Evolutionary conservation across 1,140 invertebrate genomes (phyloP).

Genomic region (Aporrectodea caliginosa): DNA sequence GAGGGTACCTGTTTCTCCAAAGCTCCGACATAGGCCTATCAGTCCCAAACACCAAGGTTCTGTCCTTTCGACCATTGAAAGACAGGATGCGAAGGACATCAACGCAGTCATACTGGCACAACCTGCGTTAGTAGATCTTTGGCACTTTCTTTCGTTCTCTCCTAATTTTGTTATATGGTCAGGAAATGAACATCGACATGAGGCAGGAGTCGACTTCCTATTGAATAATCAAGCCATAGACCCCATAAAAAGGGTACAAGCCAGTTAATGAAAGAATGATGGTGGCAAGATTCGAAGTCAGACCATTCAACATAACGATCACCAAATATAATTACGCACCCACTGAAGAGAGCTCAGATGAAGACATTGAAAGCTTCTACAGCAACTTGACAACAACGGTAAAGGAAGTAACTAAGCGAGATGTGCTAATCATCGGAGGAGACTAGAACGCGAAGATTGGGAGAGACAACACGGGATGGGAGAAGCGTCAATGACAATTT

Average conservation of each 20-base stretch:
- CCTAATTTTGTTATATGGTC: background rate
- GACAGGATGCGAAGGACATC: too few relatives aligned
- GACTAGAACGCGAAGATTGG: background rate
- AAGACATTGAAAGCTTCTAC: background rate
- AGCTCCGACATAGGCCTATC: too few relatives aligned
- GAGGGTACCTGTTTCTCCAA: too few relatives aligned
- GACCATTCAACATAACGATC: background rate
- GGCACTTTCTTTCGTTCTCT: too few relatives aligned
- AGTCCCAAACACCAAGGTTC: too few relatives aligned
- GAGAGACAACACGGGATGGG: too few relatives aligned
- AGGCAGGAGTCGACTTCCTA: background rate
- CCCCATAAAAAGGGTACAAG: background rate
- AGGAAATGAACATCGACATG: background rate
- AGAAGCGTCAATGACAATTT: too few relatives aligned
- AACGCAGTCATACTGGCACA: too few relatives aligned
- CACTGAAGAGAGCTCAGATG: background rate
- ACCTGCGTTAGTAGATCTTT: background rate
- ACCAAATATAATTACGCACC: background rate
- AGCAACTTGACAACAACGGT: background rate
- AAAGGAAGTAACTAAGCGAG: background rate
- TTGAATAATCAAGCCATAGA: background rate
- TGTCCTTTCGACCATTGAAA: too few relatives aligned
- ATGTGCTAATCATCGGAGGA: background rate
- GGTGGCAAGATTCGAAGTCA: background rate
- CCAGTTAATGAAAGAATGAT: background rate